Percentiles rank a stretch among this genome's conserved stretches.
Conservation (phyloP, 2,113 vertebrate genomes). For the Corythaixoides concolor region DNA sequence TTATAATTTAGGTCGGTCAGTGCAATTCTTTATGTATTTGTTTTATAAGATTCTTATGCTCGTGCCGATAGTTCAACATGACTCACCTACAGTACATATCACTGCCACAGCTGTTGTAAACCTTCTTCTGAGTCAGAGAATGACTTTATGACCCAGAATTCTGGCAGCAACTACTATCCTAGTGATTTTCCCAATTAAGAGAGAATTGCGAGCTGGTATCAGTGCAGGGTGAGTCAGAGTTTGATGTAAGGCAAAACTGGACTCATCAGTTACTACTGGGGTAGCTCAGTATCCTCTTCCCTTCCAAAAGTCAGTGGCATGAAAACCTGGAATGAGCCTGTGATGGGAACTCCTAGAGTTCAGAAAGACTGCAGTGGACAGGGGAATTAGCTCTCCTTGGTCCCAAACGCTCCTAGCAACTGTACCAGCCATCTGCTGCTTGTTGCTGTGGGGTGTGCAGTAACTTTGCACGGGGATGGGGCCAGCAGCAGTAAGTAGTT, state of each 20-base stretch:
- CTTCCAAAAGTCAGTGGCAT: neutral
- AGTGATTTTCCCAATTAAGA: conserved; percentile 62
- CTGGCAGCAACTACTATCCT: conserved; percentile 51
- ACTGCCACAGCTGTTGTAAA: conserved; percentile 58
- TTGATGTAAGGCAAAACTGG: conserved; percentile 28
- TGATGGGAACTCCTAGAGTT: neutral
- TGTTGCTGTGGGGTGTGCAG: neutral
- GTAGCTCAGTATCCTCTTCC: neutral
- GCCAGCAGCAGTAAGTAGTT: neutral
- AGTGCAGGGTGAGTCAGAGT: conserved; percentile 52
- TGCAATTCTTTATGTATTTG: conserved; percentile 2
- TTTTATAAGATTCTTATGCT: conserved; percentile 24
- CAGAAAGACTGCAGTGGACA: neutral
- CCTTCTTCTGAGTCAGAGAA: conserved; percentile 63
- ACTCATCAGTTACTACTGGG: neutral
- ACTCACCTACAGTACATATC: conserved; percentile 56
- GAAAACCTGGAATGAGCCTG: neutral
- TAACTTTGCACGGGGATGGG: neutral
- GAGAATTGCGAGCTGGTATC: conserved; percentile 13
- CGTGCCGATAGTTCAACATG: conserved; percentile 35
- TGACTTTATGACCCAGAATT: conserved; percentile 64
- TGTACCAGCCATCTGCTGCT: neutral
- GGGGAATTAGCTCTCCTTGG: neutral
- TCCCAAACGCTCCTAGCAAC: neutral
- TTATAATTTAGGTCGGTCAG: neutral